Conservation (phyloP, 2,113 vertebrate species). For the Bufo bufo region DNA sequence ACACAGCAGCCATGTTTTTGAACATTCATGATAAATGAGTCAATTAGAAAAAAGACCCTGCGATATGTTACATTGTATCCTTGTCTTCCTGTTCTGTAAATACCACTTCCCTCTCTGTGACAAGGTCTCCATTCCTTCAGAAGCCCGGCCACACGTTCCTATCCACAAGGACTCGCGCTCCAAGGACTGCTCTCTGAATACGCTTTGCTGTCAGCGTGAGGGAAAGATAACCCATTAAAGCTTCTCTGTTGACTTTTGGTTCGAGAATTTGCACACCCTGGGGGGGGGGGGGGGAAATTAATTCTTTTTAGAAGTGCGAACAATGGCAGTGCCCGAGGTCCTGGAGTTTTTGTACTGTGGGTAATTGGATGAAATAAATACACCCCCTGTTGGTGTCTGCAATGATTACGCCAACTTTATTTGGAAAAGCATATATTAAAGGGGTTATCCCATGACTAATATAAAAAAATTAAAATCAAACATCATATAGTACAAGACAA, state of each 20-base stretch:
- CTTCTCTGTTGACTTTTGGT: slow-evolving; percentile 13
- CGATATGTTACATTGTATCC: background rate
- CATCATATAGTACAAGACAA: no score
- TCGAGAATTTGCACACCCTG: slow-evolving; percentile 17
- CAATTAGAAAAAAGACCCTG: background rate
- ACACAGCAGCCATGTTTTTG: background rate
- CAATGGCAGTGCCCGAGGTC: slow-evolving; percentile 24
- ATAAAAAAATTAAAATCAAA: no score
- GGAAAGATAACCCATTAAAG: slow-evolving; percentile 38
- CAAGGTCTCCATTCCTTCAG: slow-evolving; percentile 6
- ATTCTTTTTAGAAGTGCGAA: slow-evolving; percentile 48
- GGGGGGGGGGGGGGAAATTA: slow-evolving; percentile 28
- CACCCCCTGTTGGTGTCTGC: slow-evolving; percentile 14
- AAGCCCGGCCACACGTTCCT: background rate
- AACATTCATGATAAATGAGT: background rate
- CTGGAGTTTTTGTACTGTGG: slow-evolving; percentile 1
- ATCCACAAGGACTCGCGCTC: slow-evolving; percentile 21
- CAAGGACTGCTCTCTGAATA: background rate
- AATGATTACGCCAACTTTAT: slow-evolving; percentile 33
- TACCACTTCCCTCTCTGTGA: background rate
- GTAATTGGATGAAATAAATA: slow-evolving; percentile 35
- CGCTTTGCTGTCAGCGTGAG: background rate
- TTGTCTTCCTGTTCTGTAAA: background rate
- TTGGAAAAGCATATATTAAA: background rate
- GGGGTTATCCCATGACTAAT: no score